Evolutionary conservation across 1,140 invertebrate genomes (phyloP), one percentile per base, ranked within the genome.

Genomic region (Hyles euphorbiae): DNA sequence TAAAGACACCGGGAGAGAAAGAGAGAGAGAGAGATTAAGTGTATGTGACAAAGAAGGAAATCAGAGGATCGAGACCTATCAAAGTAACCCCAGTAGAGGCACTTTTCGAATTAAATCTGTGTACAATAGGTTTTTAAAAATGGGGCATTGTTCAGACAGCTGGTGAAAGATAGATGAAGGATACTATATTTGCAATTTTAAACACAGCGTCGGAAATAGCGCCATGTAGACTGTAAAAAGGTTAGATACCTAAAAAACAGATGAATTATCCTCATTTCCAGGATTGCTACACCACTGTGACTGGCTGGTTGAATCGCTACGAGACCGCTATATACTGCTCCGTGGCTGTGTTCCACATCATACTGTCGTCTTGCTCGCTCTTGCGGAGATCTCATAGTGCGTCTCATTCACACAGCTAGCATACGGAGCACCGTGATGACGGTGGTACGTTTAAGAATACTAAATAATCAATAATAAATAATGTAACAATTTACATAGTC

Each of bases 351-450:
- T 34, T 74, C 0, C 84, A 87, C 51, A 49, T 84, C 0, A 5
- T 84, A 33, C 48, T 87, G 65, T 67, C 72, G 55, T 72, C 72
- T 60, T 81, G 78, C 63, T 74, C 84, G 0, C 70, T 84, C 63
- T 6, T 85, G 32, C 67, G 84, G n/a, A 73, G 83, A 34, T 63
- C 65, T 3, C 60, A 59, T 56, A 65, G 67, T 65, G 57, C 70
- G 5, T 77, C 81, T 9, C 72, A 47, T 50, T 70, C 73, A 8
- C 56, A 68, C 70, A 83, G 73, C 69, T 87, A 87, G 76, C 84
- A 67, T 48, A 65, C 60, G 60, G 61, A 67, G 72, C 78, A 82
- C 72, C 78, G 70, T 51, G 65, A n/a, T 9, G 53, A 63, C 67
- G 71, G 74, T 68, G 76, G 81, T 83, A 56, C 76, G 74, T 11